A percentile compares a stretch with the other conserved stretches of the same genome.
These are phyloP conservation scores for Psettodes erumei DNA, from an alignment of 2,113 vertebrate genomes.

Conservation along the genomic window DNA sequence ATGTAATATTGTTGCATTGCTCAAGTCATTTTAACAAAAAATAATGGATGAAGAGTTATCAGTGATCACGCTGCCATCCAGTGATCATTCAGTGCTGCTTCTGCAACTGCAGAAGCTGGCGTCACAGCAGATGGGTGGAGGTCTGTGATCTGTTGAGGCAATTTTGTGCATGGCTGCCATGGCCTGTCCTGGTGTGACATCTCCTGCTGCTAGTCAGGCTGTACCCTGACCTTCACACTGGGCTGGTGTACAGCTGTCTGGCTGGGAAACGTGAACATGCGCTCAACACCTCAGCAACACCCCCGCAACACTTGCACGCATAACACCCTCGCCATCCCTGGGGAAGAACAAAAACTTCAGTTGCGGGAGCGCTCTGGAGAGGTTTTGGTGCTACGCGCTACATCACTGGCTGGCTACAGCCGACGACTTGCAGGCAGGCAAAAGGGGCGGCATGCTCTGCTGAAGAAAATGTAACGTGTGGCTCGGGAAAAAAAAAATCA, in stretches of 20 bases:
- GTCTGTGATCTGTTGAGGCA: constrained; percentile 86
- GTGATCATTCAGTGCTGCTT: constrained; percentile 23
- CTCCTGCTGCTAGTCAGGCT: constrained; percentile 83
- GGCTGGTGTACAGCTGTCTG: constrained; percentile 78
- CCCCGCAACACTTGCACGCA: constrained; percentile 18
- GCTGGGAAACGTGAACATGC: constrained; percentile 62
- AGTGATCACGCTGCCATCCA: background rate
- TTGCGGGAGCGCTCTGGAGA: constrained; percentile 39
- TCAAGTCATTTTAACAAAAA: background rate
- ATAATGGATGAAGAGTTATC: background rate
- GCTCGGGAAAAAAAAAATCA: constrained; percentile 1
- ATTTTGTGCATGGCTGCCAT: constrained; percentile 87
- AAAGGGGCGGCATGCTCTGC: constrained; percentile 44
- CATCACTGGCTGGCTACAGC: constrained; percentile 31
- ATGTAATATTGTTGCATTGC: background rate
- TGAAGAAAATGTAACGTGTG: constrained; percentile 58
- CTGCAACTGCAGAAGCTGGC: constrained; percentile 69
- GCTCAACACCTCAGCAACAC: constrained; percentile 26
- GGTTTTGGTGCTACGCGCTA: constrained; percentile 46
- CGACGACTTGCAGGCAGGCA: constrained; percentile 40
- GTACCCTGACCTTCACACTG: constrained; percentile 86
- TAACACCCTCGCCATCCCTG: constrained; percentile 43
- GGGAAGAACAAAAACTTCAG: constrained; percentile 54
- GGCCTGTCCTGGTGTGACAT: constrained; percentile 84
- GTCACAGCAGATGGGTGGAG: constrained; percentile 82